Evolutionary conservation across 2,797 vertebrate genomes (phyloP), one percentile per base, ranked within the genome.

Genomic region (Cichlasoma orientale): DNA sequence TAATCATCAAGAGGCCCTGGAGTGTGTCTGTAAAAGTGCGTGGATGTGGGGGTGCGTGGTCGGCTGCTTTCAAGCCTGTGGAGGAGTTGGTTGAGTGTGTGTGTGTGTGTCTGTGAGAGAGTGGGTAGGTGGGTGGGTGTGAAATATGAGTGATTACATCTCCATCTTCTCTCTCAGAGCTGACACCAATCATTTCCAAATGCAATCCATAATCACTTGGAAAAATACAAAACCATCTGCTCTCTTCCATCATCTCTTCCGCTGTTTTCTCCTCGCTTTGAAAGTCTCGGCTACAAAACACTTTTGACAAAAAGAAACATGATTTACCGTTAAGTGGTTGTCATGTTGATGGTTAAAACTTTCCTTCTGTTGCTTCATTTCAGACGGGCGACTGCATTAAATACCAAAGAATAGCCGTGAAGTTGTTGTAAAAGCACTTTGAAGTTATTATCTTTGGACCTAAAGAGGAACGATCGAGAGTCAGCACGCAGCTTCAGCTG

Each of bases 61-160:
- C 3, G 57, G 61, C 44, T 56, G 29, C 31, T 61, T 54, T 75
- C n/a, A 29, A 61, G 74, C 56, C 71, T 73, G 86, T 72, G 87
- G 74, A 77, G 81, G 84, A 82, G 79, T 79, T 68, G 75, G 38
- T n/a, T 68, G 53, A 61, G 72, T 66, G 66, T 27, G 56, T 27
- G 21, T 9, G 2, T 31, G 1, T 16, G 12, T 41, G 33, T 36
- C 3, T 10, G 13, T 1, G 36, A 63, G 72, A 23, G 70, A 16
- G 79, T 19, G 71, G n/a, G 80, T 21, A 14, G 56, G 68, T 71
- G 80, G 52, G 84, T 83, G 80, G 72, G 78, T 87, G 78, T 85
- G 81, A 82, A 72, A 83, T 72, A 25, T 77, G 86, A 85, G 59
- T 86, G 81, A 86, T 89, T 83, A 53, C 82, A 80, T 89, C 87